These are phyloP conservation scores for Myotis planiceps DNA, from an alignment of 2,797 vertebrate species.

Conservation along the genomic window DNA sequence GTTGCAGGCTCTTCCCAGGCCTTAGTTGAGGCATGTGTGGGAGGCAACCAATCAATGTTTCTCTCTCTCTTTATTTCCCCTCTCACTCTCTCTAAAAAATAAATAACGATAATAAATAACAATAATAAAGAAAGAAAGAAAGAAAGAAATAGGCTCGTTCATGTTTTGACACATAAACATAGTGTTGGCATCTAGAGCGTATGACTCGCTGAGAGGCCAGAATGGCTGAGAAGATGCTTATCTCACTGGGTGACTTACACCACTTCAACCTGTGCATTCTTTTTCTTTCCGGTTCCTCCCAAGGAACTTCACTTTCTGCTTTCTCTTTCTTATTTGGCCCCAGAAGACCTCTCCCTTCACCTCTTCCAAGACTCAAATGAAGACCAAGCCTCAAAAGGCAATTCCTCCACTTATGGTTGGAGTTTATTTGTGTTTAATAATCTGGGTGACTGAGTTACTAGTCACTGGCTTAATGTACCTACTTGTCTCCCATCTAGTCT, in stretches of 20 bases:
- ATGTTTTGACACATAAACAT: neutral
- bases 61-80: no score
- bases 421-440: slow-evolving; percentile 20
- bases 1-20: no score
- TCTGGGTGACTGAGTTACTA: slow-evolving; percentile 42
- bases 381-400: neutral
- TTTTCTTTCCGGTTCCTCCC: neutral
- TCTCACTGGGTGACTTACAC: neutral
- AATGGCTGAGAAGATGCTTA: neutral
- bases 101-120: no score
- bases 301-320: neutral
- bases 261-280: neutral
- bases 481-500: slow-evolving; percentile 42
- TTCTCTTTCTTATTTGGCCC: neutral
- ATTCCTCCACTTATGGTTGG: neutral
- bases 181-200: neutral
- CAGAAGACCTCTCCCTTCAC: neutral
- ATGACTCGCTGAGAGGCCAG: neutral
- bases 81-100: no score
- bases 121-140: no score
- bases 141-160: neutral
- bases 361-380: neutral
- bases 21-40: no score
- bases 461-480: slow-evolving; percentile 38
- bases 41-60: no score